Base-by-base conservation (phyloP, 2,797 vertebrate species). In the Falco cherrug region DNA sequence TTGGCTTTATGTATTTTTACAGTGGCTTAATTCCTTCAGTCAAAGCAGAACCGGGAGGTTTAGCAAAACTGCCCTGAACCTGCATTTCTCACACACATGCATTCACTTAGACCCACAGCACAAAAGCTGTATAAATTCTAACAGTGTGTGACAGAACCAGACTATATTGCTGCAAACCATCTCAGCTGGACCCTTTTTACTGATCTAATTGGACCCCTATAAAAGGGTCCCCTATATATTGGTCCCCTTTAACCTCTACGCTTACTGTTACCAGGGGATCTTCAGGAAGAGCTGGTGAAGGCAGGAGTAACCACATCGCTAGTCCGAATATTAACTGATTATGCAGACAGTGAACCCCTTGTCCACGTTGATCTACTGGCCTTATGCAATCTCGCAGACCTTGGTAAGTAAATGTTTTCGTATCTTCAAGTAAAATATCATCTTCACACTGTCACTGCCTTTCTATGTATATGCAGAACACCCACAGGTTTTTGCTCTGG, bases 351-450 rank as follows among this genome's bases (percentile, higher is more conserved):
- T 4, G 99, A 99, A 92, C 98, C 98, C 1, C 98, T 99, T 79
- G 98, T 99, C 83, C 99, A 98, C 3, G 99, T 99, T 75, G 98
- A 98, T 90, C 97, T 99, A 35, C 76, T 99, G 98, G 99, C 99
- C 31, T 97, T 99, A 89, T 99, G 98, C 95, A 99, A 99, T 90
- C 98, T 99, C 65, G 98, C 98, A 84, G 99, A 99, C 60, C 98
- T 99, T 93, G 99, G 99, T 99, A 95, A 98, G 95, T 45, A 59
- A 10, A 54, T 17, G 8, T 3, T 63, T 59, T 37, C 25, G 2
- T 33, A 79, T 20, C 17, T 65, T 51, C 24, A 11, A 88, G 48
- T 15, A 84, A 89, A 90, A 39, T 10, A 79, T 2, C 9, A 47
- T 4, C n/a, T 61, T 48, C 17, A 37, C 17, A 17, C 2, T 31